phyloP scores from a whole-genome alignment of 2,797 vertebrate species.

The Oophaga sylvatica region DNA sequence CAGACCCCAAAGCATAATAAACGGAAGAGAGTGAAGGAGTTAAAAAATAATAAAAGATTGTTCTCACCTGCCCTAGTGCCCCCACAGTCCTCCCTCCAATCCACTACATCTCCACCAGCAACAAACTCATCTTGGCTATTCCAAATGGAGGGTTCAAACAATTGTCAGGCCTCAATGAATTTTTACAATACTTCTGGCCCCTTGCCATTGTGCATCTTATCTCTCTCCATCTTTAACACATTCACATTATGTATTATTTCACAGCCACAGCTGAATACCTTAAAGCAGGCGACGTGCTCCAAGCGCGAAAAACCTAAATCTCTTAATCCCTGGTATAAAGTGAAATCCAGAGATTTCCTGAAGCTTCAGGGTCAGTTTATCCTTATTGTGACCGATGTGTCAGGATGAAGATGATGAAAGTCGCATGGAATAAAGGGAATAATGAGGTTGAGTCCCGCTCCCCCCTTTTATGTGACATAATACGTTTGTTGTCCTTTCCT shows the following conservation, averaged over 20 bases:
- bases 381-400: background rate
- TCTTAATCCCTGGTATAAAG: conserved; percentile 35
- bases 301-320: conserved; percentile 23
- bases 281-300: background rate
- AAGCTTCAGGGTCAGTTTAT: background rate
- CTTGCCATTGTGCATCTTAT: background rate
- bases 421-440: background rate
- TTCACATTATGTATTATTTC: background rate
- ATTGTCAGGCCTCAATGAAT: background rate
- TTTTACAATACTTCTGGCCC: background rate
- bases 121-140: background rate
- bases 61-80: background rate
- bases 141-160: background rate
- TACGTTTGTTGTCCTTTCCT: background rate
- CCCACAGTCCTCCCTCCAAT: background rate
- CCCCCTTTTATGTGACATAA: background rate
- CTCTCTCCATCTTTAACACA: background rate
- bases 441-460: background rate
- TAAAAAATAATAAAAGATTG: no score
- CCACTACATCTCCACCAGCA: background rate
- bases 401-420: background rate
- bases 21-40: no score
- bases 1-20: no score
- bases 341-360: conserved; percentile 36
- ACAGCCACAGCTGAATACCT: background rate